These are phyloP conservation scores for Pseudococcus longispinus DNA, from an alignment of 2,888 invertebrate genomes.

Conservation along the genomic window DNA sequence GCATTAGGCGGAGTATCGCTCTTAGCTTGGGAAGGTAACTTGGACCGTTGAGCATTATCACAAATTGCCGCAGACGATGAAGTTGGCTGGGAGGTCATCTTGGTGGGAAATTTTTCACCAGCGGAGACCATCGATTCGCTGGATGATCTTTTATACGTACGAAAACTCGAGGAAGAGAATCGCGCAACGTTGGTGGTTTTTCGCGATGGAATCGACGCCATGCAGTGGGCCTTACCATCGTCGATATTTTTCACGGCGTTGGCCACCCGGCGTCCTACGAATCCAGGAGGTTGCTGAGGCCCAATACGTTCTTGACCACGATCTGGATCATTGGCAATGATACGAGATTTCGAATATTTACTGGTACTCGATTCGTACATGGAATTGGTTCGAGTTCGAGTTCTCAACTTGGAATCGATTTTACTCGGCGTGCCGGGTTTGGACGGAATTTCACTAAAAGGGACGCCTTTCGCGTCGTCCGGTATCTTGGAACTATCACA, in stretches of 20 bases:
- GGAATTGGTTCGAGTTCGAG: background rate
- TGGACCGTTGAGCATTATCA: background rate
- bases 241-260: background rate
- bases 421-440: background rate
- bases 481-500: background rate
- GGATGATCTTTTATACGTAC: background rate
- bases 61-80: background rate
- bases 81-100: background rate
- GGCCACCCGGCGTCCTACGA: background rate
- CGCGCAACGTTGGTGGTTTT: background rate
- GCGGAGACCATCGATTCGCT: background rate
- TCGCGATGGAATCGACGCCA: background rate
- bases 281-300: background rate
- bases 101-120: background rate
- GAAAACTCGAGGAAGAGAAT: conserved; percentile 4
- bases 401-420: background rate
- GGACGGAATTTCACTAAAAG: background rate
- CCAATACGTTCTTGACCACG: background rate
- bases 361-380: conserved; percentile 2
- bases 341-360: background rate
- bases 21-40: background rate
- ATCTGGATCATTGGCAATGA: background rate
- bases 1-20: conserved; percentile 31
- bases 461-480: background rate
- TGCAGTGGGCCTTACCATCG: background rate